Percentiles rank a stretch among this genome's conserved stretches.
These are phyloP conservation scores for Ctenochaetus hawaiiensis DNA, from an alignment of 2,797 vertebrate genomes.

Conservation along the genomic window DNA sequence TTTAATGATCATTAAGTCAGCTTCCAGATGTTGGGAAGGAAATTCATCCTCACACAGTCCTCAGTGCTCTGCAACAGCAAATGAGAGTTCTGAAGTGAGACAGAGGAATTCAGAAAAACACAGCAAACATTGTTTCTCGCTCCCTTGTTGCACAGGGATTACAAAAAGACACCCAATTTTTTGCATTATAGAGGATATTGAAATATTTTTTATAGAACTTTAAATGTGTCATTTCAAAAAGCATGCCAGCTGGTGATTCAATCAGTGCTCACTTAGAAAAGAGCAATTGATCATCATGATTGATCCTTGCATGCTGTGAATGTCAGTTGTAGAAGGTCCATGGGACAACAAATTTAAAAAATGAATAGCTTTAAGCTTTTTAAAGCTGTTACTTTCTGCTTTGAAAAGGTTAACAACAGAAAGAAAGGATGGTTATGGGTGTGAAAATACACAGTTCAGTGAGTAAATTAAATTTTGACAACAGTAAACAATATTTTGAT, in stretches of 20 bases:
- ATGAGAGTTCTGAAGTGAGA: slow-evolving; percentile 56
- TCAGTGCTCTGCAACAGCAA: slow-evolving; percentile 66
- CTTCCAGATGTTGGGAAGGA: slow-evolving; percentile 83
- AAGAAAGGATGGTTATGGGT: slow-evolving; percentile 12
- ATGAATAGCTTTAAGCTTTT: slow-evolving; percentile 29
- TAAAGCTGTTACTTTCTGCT: not conserved
- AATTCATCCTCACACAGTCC: slow-evolving; percentile 69
- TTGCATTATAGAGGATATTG: slow-evolving; percentile 78
- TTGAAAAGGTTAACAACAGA: slow-evolving; percentile 22
- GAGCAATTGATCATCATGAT: slow-evolving; percentile 74
- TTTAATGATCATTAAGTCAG: slow-evolving; percentile 82
- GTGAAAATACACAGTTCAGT: slow-evolving; percentile 5
- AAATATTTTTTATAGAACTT: slow-evolving; percentile 72
- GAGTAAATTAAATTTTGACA: slow-evolving; percentile 16
- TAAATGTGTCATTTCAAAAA: slow-evolving; percentile 78
- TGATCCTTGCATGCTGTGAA: slow-evolving; percentile 56
- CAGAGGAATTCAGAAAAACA: slow-evolving; percentile 61
- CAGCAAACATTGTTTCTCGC: slow-evolving; percentile 53
- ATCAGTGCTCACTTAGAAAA: slow-evolving; percentile 62
- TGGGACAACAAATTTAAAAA: slow-evolving; percentile 55
- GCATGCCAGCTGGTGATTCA: slow-evolving; percentile 70
- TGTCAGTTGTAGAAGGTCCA: slow-evolving; percentile 43
- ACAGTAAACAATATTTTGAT: slow-evolving; percentile 40
- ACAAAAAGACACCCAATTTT: slow-evolving; percentile 67
- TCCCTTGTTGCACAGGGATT: slow-evolving; percentile 72